Evolutionary conservation across 2,113 vertebrate genomes (phyloP).

Genomic region (Cervus canadensis): DNA sequence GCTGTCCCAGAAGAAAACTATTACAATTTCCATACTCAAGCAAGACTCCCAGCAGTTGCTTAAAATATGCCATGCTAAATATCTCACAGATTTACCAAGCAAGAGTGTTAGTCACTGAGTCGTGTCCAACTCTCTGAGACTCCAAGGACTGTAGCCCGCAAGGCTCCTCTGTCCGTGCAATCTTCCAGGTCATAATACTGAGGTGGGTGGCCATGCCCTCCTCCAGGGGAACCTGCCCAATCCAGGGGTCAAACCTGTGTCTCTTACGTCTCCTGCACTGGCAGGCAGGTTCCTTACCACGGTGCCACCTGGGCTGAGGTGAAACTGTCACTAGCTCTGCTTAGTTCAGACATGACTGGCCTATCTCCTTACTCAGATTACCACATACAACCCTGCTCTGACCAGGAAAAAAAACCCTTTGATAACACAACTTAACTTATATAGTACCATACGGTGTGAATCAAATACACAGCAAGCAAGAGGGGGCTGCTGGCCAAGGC

Average conservation of each 20-base stretch:
- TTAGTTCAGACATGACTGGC: not conserved
- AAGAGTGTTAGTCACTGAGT: not conserved
- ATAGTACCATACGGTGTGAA: not conserved
- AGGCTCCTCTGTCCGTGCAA: not conserved
- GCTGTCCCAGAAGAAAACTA: not conserved
- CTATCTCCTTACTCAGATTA: not conserved
- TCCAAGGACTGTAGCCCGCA: not conserved
- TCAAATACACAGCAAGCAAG: not conserved
- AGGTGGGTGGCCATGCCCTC: not conserved
- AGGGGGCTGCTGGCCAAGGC: not conserved
- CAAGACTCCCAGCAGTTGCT: not conserved
- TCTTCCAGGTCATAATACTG: not conserved
- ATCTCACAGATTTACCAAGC: not conserved
- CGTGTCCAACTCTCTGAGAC: not conserved
- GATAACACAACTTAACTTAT: not conserved
- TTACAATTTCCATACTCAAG: not conserved
- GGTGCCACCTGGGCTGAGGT: not conserved
- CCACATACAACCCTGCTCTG: not conserved
- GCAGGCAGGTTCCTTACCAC: not conserved
- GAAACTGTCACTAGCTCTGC: not conserved
- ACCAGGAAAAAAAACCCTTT: not conserved
- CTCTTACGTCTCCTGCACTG: fast-evolving
- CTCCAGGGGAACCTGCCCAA: not conserved
- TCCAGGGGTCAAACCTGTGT: not conserved
- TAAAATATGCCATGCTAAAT: not conserved